These are phyloP conservation scores for Lithobates sylvaticus DNA, from an alignment of 2,797 vertebrate species.

Conservation along the genomic window DNA sequence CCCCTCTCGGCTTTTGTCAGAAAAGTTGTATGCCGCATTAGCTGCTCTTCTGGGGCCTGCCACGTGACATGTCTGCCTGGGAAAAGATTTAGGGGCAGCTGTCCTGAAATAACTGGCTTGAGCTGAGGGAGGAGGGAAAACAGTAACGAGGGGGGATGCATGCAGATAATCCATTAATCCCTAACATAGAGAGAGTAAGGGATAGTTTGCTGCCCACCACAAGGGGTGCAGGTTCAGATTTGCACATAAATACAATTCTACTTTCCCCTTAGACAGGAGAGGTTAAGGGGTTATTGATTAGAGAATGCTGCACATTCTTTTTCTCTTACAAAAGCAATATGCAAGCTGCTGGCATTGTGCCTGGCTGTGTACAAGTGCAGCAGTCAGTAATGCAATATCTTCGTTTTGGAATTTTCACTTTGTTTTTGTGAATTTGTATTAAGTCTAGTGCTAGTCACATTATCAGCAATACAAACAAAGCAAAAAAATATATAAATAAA, in stretches of 20 bases:
- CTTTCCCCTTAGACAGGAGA: conserved; percentile 85
- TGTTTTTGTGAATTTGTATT: not conserved
- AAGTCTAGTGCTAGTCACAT: not conserved
- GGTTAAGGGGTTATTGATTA: conserved; percentile 77
- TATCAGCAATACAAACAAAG: not conserved
- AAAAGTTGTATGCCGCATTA: conserved; percentile 79
- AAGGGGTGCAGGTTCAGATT: conserved; percentile 84
- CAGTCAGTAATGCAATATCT: conserved; percentile 12
- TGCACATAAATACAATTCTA: conserved; percentile 89
- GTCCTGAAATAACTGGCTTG: conserved; percentile 82
- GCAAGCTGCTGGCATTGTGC: conserved; percentile 63
- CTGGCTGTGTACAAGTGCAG: conserved; percentile 16
- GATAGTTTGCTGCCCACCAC: conserved; percentile 80
- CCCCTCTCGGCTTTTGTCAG: conserved; percentile 81
- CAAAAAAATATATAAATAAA: not conserved
- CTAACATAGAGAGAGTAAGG: conserved; percentile 77
- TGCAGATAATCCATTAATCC: conserved; percentile 92
- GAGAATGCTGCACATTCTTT: conserved; percentile 68
- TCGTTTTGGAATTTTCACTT: conserved; percentile 11
- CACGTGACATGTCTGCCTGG: conserved; percentile 79
- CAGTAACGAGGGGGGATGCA: conserved; percentile 24
- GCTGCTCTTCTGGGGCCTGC: conserved; percentile 74
- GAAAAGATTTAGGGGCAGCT: conserved; percentile 90
- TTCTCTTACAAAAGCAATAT: conserved; percentile 61
- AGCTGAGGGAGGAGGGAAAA: conserved; percentile 66